Conservation (phyloP, 1,140 invertebrate genomes). For the Diachasmimorpha longicaudata region DNA sequence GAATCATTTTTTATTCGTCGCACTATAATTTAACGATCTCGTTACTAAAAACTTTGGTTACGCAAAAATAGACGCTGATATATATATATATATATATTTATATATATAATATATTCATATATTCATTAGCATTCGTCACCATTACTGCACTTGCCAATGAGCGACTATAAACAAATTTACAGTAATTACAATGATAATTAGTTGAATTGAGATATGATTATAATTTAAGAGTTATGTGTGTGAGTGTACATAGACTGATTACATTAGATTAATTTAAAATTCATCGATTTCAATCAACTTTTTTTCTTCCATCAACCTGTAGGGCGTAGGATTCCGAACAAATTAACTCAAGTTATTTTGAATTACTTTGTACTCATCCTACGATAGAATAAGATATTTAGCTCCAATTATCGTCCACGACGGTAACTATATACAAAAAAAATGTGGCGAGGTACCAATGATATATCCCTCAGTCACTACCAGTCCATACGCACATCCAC, state of each 20-base stretch:
- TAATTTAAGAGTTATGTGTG: conserved; percentile 39
- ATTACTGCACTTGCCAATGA: conserved; percentile 22
- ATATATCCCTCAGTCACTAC: background rate
- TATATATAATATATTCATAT: conserved; percentile 34
- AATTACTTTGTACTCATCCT: too few relatives aligned
- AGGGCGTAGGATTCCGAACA: background rate
- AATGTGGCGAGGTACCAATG: background rate
- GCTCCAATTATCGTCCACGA: too few relatives aligned
- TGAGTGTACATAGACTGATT: conserved; percentile 40
- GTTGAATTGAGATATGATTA: conserved; percentile 36
- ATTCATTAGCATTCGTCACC: conserved; percentile 23
- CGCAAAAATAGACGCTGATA: conserved; percentile 57
- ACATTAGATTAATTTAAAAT: conserved; percentile 34
- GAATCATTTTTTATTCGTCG: background rate
- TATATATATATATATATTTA: too few relatives aligned
- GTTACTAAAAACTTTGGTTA: conserved; percentile 58
- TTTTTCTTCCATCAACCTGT: too few relatives aligned
- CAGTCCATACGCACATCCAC: background rate
- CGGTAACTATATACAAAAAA: background rate
- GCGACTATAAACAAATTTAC: conserved; percentile 56
- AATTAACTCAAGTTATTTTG: background rate
- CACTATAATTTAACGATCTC: conserved; percentile 29
- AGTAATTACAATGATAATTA: conserved; percentile 47
- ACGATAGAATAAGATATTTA: too few relatives aligned
- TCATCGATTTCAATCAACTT: background rate